phyloP scores from a whole-genome alignment of 1,140 invertebrate species.

The Drosophila orena region DNA sequence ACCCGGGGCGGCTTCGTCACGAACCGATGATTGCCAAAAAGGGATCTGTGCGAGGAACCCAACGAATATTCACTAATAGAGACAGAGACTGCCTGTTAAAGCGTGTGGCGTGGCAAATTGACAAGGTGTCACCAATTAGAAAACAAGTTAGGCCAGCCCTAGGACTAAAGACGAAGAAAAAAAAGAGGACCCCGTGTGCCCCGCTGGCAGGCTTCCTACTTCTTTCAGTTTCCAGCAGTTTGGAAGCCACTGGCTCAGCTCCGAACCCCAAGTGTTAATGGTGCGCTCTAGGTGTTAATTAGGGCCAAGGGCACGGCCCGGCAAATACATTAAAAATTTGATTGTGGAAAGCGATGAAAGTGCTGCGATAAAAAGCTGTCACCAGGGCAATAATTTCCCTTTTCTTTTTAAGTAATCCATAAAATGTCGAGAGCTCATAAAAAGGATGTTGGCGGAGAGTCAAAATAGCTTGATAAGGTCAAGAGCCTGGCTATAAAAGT shows the following conservation, averaged over 20 bases:
- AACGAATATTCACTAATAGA: conserved; percentile 58
- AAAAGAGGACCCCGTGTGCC: conserved; percentile 20
- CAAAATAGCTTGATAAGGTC: conserved; percentile 74
- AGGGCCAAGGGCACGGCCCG: conserved; percentile 65
- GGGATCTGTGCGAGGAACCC: conserved; percentile 36
- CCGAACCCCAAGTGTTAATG: conserved; percentile 76
- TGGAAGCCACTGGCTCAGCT: conserved; percentile 50
- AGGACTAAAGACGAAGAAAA: conserved; percentile 10
- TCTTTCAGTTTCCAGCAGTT: conserved; percentile 33
- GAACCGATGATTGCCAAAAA: conserved; percentile 65
- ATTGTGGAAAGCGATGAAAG: conserved; percentile 71
- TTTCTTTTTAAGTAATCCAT: conserved; percentile 57
- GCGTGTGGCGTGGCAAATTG: conserved; percentile 77
- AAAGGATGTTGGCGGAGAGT: conserved; percentile 59
- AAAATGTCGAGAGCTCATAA: conserved; percentile 73
- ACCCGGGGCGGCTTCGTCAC: conserved; percentile 55
- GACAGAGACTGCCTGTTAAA: conserved; percentile 71
- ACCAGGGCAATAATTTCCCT: conserved; percentile 50
- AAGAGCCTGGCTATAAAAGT: conserved; percentile 76
- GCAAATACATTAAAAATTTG: conserved; percentile 46
- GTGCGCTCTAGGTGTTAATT: conserved; percentile 72
- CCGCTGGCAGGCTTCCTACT: conserved; percentile 35
- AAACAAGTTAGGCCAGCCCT: conserved; percentile 65
- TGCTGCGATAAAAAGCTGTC: conserved; percentile 79
- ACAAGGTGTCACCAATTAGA: conserved; percentile 82